phyloP scores from a whole-genome alignment of 2,888 invertebrate species.

The Temnothorax unifasciatus region DNA sequence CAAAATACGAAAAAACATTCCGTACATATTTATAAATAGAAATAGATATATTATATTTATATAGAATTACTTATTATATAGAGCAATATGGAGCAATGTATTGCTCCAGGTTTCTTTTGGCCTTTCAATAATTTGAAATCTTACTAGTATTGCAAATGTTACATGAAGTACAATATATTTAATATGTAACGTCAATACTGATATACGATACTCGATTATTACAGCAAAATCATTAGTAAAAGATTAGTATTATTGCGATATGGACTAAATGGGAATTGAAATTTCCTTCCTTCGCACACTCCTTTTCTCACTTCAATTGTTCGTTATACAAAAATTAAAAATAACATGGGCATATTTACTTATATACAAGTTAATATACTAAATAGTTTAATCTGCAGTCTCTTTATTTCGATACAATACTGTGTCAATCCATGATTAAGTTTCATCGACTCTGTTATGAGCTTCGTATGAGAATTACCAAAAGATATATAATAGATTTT shows the following conservation, averaged over 20 bases:
- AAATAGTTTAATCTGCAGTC: slow-evolving; percentile 83
- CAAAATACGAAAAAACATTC: slow-evolving; percentile 51
- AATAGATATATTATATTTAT: slow-evolving; percentile 17
- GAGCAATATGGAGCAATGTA: slow-evolving; percentile 6
- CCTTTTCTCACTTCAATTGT: slow-evolving; percentile 52
- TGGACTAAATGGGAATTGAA: slow-evolving; percentile 61
- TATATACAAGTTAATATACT: slow-evolving; percentile 82
- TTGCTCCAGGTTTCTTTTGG: slow-evolving; percentile 47
- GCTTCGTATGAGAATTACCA: not conserved
- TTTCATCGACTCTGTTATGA: slow-evolving; percentile 40
- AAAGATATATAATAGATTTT: not conserved
- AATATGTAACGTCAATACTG: slow-evolving; percentile 24
- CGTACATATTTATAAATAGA: slow-evolving; percentile 42
- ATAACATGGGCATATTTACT: slow-evolving; percentile 80
- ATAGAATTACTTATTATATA: slow-evolving; percentile 41
- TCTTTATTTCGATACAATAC: slow-evolving; percentile 82
- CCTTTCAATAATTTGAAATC: slow-evolving; percentile 49
- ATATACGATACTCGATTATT: slow-evolving; percentile 22
- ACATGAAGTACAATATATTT: slow-evolving; percentile 26
- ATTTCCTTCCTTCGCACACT: slow-evolving; percentile 68
- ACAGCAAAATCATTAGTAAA: slow-evolving; percentile 27
- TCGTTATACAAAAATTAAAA: slow-evolving; percentile 73
- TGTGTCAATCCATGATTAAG: slow-evolving; percentile 66
- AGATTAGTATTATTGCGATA: slow-evolving; percentile 44
- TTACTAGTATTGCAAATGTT: slow-evolving; percentile 43